Evolutionary conservation across 2,888 invertebrate species (phyloP), one percentile per base, ranked within the genome.

Genomic region (Conistra vaccinii): DNA sequence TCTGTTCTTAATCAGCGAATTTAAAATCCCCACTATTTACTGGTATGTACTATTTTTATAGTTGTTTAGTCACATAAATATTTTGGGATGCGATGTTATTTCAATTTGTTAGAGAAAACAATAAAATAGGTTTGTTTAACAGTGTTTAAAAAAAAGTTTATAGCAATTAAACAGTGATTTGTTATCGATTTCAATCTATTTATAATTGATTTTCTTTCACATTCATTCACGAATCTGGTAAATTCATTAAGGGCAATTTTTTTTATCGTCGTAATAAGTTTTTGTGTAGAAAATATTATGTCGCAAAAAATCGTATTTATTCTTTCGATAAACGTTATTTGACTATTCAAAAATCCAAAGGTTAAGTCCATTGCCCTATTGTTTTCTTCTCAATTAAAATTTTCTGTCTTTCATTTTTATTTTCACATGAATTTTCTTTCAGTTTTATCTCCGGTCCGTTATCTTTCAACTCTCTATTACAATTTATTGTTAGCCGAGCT

Each of bases 1-100:
- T 72, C 79, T 78, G 73, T 72, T 77, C 17, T 45, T 72, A 65
- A 71, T 77, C 77, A 77, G 42, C 5, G 20, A 58, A 71, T 68
- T 65, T 71, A 42, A 67, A 69, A n/a, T 60, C 67, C 53, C 26
- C 48, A 20, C 58, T 69, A 69, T 73, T 63, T 72, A 73, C 73
- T 67, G 5, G 20, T n/a, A 26, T 6, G 35, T 23, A 48, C 57
- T 79, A 73, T 80, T 66, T 79, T 75, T 66, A 69, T 57, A 69
- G 55, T 32, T 57, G 45, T 75, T 69, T 45, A 66, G 48, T 65
- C 60, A 58, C 51, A 55, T 26, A 58, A 17, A 69, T 80, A 78
- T 74, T 75, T 80, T 75, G 5, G 20, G 14, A 65, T 60, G 3
- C 57, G 48, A 42, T 48, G 39, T 29, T 55, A 48, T 39, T 72